phyloP scores from a whole-genome alignment of 2,797 vertebrate species.

The Alauda arvensis region DNA sequence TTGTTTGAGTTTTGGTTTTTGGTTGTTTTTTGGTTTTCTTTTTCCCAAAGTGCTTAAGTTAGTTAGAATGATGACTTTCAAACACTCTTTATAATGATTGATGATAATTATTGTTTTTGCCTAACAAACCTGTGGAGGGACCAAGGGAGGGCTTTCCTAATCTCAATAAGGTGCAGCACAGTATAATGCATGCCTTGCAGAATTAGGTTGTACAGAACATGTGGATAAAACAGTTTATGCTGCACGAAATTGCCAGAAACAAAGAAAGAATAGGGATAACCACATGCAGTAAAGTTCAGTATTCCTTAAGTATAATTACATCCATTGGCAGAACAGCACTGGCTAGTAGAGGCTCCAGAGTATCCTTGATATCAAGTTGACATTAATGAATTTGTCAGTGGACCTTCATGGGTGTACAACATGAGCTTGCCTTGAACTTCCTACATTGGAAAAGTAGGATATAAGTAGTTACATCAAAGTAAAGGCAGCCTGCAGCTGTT shows the following conservation, averaged over 20 bases:
- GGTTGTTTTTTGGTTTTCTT: no score
- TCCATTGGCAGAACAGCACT: not conserved
- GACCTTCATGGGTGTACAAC: not conserved
- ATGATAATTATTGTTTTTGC: not conserved
- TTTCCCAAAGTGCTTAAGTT: not conserved
- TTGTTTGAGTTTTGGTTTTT: not conserved
- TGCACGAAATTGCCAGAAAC: not conserved
- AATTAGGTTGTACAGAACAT: not conserved
- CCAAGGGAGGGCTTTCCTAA: not conserved
- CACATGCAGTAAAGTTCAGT: not conserved
- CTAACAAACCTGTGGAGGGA: not conserved
- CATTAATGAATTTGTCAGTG: not conserved
- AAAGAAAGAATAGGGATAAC: not conserved
- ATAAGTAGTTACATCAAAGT: not conserved
- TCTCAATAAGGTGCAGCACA: not conserved
- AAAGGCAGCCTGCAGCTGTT: not conserved
- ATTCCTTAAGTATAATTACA: not conserved
- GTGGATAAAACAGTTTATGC: not conserved
- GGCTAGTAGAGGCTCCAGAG: not conserved
- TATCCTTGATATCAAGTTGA: not conserved
- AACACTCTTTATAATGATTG: not conserved
- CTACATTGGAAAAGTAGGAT: not conserved
- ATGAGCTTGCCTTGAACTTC: not conserved
- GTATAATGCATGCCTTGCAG: not conserved
- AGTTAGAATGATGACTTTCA: not conserved